Conservation (phyloP, 1,140 invertebrate species). For the Conus ventricosus region DNA sequence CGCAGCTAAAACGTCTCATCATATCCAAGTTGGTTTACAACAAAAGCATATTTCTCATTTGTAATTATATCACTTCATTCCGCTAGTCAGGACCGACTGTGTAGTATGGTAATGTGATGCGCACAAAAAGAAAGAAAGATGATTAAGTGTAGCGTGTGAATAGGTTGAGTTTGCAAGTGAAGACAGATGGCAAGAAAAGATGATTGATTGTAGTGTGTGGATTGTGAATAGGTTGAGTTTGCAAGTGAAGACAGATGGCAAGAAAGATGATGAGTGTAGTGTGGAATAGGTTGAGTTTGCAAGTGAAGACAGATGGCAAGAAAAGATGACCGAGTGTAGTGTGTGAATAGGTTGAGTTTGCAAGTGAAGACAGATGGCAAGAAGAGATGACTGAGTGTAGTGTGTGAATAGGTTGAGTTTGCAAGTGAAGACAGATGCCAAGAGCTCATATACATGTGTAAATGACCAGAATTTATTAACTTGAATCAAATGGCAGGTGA, state of each 20-base stretch:
- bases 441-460: neutral
- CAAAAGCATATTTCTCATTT: neutral
- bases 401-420: neutral
- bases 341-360: too few relatives aligned
- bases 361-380: too few relatives aligned
- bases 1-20: neutral
- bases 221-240: too few relatives aligned
- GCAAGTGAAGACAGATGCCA: neutral
- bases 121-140: neutral
- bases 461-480: neutral
- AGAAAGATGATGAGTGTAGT: too few relatives aligned
- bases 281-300: too few relatives aligned
- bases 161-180: too few relatives aligned
- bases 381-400: too few relatives aligned
- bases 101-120: neutral
- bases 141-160: too few relatives aligned
- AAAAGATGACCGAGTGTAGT: too few relatives aligned
- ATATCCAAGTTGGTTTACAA: neutral
- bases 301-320: too few relatives aligned
- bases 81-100: neutral
- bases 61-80: neutral
- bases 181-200: too few relatives aligned
- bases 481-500: neutral
- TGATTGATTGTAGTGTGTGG: too few relatives aligned
- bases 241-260: neutral